These are phyloP conservation scores for Chloebia gouldiae DNA, from an alignment of 2,113 vertebrate genomes.

Conservation along the genomic window DNA sequence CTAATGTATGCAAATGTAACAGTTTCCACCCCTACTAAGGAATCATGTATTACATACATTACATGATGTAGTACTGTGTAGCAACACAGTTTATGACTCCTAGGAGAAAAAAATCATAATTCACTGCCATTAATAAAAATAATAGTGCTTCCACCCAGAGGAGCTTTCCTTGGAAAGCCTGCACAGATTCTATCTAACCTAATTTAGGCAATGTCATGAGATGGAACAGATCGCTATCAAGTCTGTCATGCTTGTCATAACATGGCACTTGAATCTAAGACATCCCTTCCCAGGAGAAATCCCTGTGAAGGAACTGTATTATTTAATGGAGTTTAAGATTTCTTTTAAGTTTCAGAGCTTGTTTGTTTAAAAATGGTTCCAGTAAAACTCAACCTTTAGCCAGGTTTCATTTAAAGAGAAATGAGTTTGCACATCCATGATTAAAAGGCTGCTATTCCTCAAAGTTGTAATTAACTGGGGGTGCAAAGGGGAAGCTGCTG, in stretches of 20 bases:
- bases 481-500: background rate
- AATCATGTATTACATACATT: slow-evolving; percentile 44
- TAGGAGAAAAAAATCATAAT: slow-evolving; percentile 68
- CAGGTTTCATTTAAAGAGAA: slow-evolving; percentile 40
- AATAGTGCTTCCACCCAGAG: slow-evolving; percentile 60
- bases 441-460: background rate
- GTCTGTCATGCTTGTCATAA: slow-evolving; percentile 80
- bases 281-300: slow-evolving; percentile 74
- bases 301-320: slow-evolving; percentile 61
- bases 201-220: slow-evolving; percentile 77
- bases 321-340: slow-evolving; percentile 73
- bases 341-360: slow-evolving; percentile 61
- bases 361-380: slow-evolving; percentile 61
- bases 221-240: slow-evolving; percentile 77
- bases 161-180: slow-evolving; percentile 56
- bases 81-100: slow-evolving; percentile 44
- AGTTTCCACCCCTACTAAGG: slow-evolving; percentile 25
- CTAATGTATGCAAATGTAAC: slow-evolving; percentile 38
- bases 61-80: slow-evolving; percentile 44
- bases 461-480: slow-evolving; percentile 30
- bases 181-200: slow-evolving; percentile 63
- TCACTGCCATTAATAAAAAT: slow-evolving; percentile 71
- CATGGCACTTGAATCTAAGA: slow-evolving; percentile 73
- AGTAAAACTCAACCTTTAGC: slow-evolving; percentile 13
- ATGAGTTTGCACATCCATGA: background rate